Percentiles rank a stretch among this genome's conserved stretches.
These are phyloP conservation scores for Sussaba pulchella DNA, from an alignment of 2,888 invertebrate species.

Conservation along the genomic window DNA sequence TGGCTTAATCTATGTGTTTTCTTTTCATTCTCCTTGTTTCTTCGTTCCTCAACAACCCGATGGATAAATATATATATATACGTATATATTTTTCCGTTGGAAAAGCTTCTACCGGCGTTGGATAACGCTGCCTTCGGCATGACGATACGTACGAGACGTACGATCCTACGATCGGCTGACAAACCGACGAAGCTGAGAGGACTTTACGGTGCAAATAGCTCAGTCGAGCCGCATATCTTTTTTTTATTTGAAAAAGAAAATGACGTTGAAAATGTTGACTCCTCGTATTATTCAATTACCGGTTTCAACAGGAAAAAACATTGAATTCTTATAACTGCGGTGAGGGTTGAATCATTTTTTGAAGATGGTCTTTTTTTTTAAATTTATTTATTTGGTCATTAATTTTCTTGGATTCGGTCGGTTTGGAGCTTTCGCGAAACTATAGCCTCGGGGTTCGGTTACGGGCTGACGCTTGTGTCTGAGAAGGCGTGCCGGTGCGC, in stretches of 20 bases:
- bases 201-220: not conserved
- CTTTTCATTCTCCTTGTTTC: constrained; percentile 13
- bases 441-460: constrained; percentile 29
- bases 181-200: not conserved
- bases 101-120: too few relatives aligned
- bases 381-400: not conserved
- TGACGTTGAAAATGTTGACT: not conserved
- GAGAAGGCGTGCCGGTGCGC: constrained; percentile 73
- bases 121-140: too few relatives aligned
- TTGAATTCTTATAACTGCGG: too few relatives aligned
- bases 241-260: too few relatives aligned
- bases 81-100: constrained; percentile 2
- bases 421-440: constrained; percentile 5
- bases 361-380: not conserved
- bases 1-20: constrained; percentile 4
- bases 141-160: too few relatives aligned
- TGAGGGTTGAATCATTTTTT: not conserved
- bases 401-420: constrained; percentile 3
- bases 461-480: constrained; percentile 72
- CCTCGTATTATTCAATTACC: not conserved
- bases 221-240: not conserved
- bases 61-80: too few relatives aligned
- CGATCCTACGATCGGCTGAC: not conserved
- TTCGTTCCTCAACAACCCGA: not conserved
- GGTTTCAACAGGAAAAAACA: too few relatives aligned